Base-by-base conservation (phyloP, 2,888 invertebrate genomes). In the Nymphalis urticae region DNA sequence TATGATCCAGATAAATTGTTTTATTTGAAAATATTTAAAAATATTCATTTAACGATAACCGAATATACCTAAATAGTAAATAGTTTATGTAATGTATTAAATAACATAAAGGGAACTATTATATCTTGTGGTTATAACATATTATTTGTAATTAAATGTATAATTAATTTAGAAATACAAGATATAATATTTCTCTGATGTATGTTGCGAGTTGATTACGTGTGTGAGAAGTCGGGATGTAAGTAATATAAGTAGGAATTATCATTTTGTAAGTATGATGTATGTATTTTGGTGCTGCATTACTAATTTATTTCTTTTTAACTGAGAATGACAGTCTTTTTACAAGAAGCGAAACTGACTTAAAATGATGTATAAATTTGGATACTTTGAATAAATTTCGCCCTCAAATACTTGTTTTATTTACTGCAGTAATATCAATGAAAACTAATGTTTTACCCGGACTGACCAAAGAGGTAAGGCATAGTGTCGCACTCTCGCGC, bases 221-320 rank as follows among this genome's bases (percentile, higher is more conserved):
- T 42, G 50, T 65, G 60, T 64, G 48, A 58, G 63, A 62, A 70
- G 48, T 69, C 69, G 66, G 32, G 51, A 66, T 69, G 63, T 48
- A 62, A 59, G 61, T 59, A 66, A 64, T 82, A 76, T 79, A 83
- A 80, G 80, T 83, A 83, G 81, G 73, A 77, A 77, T 73, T 81
- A 78, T 84, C 82, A 82, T 80, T 80, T 81, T 84, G 82, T 86
- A 85, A 83, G 82, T 85, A 85, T 79, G 84, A 84, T 88, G 86
- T 88, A 86, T 88, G 87, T 88, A 88, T 90, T 88, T 89, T 90
- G 92, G 90, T 91, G 91, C 92, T 91, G 90, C 87, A 87, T 88
- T 89, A 90, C 88, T 92, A 91, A 91, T 92, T 92, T 91, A 91
- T 91, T 88, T 85, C 84, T 83, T 87, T 86, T 82, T 86, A 83